Conservation (phyloP, 2,888 invertebrate genomes). For the Sabatieria punctata region DNA sequence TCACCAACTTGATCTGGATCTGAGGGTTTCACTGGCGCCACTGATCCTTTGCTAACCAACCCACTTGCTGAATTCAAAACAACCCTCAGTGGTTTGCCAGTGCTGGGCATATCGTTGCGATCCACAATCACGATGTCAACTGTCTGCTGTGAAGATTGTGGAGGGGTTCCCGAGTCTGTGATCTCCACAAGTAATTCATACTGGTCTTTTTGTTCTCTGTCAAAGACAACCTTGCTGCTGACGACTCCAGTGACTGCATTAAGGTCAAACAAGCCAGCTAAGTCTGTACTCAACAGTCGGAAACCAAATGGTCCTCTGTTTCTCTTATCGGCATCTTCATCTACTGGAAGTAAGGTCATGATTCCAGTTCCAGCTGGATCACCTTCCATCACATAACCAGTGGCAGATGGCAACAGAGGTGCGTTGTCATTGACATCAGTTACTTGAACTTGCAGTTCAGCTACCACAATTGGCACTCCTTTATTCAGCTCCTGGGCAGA, state of each 20-base stretch:
- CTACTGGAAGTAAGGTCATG: slow-evolving; percentile 64
- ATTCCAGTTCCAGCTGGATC: slow-evolving; percentile 64
- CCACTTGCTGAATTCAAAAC: background rate
- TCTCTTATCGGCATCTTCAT: slow-evolving; percentile 70
- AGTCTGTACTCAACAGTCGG: slow-evolving; percentile 53
- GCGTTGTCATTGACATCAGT: slow-evolving; percentile 84
- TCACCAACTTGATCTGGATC: slow-evolving; percentile 77
- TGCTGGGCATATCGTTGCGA: slow-evolving; percentile 76
- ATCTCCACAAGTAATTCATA: slow-evolving; percentile 62
- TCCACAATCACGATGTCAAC: slow-evolving; percentile 60
- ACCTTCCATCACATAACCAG: slow-evolving; percentile 67
- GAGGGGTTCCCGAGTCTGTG: slow-evolving; percentile 67
- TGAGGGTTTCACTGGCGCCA: slow-evolving; percentile 77
- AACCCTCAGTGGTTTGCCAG: slow-evolving; percentile 57
- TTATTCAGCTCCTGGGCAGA: slow-evolving; percentile 60
- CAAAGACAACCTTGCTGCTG: slow-evolving; percentile 56
- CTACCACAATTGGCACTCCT: slow-evolving; percentile 79
- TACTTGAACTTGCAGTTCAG: slow-evolving; percentile 58
- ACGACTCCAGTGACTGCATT: slow-evolving; percentile 63
- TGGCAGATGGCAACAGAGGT: slow-evolving; percentile 55
- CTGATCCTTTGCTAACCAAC: slow-evolving; percentile 49
- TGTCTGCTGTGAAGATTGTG: slow-evolving; percentile 60
- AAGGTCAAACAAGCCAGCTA: slow-evolving; percentile 52
- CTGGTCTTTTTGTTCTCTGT: slow-evolving; percentile 59
- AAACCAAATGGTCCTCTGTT: slow-evolving; percentile 80